Evolutionary conservation across 2,113 vertebrate species (phyloP).

Genomic region (Panurus biarmicus): DNA sequence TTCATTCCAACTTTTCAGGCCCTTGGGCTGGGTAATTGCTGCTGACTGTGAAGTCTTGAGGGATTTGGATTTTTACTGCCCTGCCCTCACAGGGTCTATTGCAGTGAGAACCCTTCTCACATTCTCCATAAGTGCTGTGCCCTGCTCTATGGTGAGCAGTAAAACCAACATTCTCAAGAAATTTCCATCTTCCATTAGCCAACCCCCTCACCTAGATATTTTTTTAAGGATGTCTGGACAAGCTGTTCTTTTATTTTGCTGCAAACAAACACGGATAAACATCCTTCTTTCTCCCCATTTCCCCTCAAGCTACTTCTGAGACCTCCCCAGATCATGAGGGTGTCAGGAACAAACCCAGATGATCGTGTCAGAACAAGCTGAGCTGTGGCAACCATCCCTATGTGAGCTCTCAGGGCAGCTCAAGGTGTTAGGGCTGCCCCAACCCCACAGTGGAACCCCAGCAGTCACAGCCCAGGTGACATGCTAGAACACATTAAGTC

Average conservation of each 20-base stretch:
- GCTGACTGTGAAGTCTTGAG: neutral
- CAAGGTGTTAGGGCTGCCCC: accelerated
- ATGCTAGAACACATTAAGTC: neutral
- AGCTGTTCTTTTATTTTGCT: neutral
- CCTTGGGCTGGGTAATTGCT: neutral
- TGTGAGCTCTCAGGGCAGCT: neutral
- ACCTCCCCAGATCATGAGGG: neutral
- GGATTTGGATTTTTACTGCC: neutral
- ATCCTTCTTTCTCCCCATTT: neutral
- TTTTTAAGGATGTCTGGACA: neutral
- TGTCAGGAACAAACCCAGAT: neutral
- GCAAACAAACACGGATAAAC: neutral
- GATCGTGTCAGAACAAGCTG: neutral
- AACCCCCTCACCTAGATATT: neutral
- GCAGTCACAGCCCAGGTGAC: neutral
- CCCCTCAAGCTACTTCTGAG: neutral
- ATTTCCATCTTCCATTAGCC: neutral
- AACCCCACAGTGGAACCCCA: neutral
- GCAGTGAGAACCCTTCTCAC: neutral
- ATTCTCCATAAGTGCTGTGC: neutral
- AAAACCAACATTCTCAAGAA: neutral
- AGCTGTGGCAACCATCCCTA: neutral
- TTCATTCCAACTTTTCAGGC: neutral
- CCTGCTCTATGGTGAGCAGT: neutral
- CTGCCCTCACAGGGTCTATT: neutral